Evolutionary conservation across 2,113 vertebrate species (phyloP).

Genomic region (Bothrops jararaca): DNA sequence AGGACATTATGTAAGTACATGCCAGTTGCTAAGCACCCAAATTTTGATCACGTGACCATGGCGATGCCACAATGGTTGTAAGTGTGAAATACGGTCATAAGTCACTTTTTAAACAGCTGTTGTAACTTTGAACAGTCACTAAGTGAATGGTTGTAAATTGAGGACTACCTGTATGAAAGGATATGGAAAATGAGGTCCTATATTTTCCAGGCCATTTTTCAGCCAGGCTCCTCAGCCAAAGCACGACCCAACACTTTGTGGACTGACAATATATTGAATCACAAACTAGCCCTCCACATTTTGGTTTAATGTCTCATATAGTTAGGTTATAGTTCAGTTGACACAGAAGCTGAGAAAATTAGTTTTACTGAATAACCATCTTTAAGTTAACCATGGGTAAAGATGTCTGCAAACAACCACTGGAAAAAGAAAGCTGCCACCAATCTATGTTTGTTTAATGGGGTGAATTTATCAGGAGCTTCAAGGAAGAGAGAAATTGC

Average conservation of each 20-base stretch:
- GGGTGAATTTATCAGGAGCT: neutral
- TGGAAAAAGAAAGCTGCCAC: neutral
- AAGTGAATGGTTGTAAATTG: neutral
- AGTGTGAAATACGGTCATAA: neutral
- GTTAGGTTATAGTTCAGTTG: neutral
- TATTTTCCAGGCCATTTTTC: neutral
- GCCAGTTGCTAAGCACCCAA: neutral
- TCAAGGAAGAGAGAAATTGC: neutral
- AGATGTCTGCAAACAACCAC: neutral
- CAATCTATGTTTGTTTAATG: neutral
- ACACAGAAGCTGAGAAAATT: neutral
- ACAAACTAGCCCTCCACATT: neutral
- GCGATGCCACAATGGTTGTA: neutral
- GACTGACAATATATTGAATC: neutral
- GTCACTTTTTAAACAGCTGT: neutral
- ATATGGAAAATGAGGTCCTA: neutral
- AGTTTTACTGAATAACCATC: neutral
- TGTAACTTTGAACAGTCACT: neutral
- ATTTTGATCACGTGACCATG: neutral
- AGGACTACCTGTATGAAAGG: neutral
- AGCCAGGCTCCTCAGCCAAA: neutral
- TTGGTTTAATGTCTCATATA: neutral
- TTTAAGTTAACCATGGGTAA: neutral
- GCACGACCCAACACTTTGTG: neutral
- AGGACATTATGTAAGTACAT: neutral